These are phyloP conservation scores for Ganaspis sp. DNA, from an alignment of 1,140 invertebrate species.

Conservation along the genomic window DNA sequence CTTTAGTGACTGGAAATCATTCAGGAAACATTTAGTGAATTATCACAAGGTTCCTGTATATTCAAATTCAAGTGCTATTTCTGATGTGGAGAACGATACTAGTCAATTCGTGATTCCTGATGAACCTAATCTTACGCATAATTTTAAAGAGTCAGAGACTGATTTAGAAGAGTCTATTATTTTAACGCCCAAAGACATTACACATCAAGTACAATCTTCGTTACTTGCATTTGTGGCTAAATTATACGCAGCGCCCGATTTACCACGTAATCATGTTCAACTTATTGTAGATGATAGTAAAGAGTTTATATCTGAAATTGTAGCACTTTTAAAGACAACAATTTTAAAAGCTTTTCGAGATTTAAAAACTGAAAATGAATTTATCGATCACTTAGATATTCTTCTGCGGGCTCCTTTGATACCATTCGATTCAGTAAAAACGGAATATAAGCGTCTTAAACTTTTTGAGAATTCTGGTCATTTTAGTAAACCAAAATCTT, in stretches of 20 bases:
- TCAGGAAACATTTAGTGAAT: slow-evolving; percentile 26
- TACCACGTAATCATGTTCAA: not conserved
- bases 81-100: not conserved
- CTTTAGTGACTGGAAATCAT: slow-evolving; percentile 34
- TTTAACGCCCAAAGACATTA: not conserved
- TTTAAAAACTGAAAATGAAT: not conserved
- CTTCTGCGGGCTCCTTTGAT: not conserved
- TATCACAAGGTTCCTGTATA: not conserved
- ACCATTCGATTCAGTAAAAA: not conserved
- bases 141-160: not conserved
- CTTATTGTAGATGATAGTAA: not conserved
- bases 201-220: not conserved
- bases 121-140: not conserved
- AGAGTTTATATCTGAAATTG: not conserved
- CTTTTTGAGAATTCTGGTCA: not conserved
- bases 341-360: not conserved
- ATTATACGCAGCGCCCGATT: not conserved
- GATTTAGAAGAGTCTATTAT: not conserved
- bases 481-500: not conserved
- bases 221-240: not conserved
- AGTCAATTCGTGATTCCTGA: not conserved
- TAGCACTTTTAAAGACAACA: not conserved
- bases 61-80: not conserved
- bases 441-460: not conserved
- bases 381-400: not conserved